Conservation (phyloP, 2,797 vertebrate genomes). For the Acipenser oxyrinchus region DNA sequence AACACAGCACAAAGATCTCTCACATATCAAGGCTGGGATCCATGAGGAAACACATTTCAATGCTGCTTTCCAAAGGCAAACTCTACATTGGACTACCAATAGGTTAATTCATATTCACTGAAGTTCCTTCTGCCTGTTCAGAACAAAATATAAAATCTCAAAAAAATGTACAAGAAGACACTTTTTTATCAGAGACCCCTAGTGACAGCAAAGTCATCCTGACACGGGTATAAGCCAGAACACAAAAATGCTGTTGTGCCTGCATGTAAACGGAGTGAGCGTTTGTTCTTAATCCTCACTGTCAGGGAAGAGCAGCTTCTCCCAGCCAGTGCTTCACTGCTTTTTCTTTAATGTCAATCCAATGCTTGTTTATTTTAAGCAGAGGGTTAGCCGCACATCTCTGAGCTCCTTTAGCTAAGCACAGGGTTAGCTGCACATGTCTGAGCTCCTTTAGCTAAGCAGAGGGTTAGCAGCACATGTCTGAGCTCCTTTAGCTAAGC, state of each 20-base stretch:
- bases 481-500: too few species aligned
- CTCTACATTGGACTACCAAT: background rate
- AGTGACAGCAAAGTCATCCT: constrained; percentile 14
- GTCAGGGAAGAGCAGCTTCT: constrained; percentile 32
- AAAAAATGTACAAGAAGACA: background rate
- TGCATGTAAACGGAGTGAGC: constrained; percentile 15
- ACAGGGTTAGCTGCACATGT: background rate
- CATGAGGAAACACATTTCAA: too few species aligned
- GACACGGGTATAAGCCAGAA: constrained; percentile 17
- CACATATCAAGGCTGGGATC: too few species aligned
- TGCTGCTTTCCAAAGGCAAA: too few species aligned
- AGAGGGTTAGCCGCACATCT: too few species aligned
- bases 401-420: background rate
- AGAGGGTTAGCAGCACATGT: constrained; percentile 2
- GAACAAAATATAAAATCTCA: background rate
- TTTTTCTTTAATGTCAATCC: constrained; percentile 19
- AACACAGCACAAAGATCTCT: too few species aligned
- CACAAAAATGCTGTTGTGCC: constrained; percentile 24
- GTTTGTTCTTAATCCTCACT: constrained; percentile 32
- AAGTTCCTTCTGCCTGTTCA: background rate
- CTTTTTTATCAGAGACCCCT: background rate
- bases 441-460: background rate
- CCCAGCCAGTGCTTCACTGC: constrained; percentile 20
- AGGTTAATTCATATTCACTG: background rate
- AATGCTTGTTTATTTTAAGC: constrained; percentile 3